Evolutionary conservation across 2,888 invertebrate species (phyloP).

Genomic region (Heliconius charithonia): DNA sequence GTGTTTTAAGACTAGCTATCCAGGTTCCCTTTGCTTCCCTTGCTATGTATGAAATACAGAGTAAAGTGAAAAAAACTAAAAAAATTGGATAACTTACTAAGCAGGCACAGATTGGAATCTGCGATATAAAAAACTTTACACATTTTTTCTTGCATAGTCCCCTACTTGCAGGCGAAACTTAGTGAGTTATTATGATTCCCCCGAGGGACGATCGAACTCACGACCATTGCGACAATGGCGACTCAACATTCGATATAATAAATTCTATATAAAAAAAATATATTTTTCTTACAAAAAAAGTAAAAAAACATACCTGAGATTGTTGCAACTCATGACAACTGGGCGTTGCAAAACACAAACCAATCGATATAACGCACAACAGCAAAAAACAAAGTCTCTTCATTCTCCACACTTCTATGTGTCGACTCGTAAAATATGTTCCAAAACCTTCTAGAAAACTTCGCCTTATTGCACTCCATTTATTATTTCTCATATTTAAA

Average conservation of each 20-base stretch:
- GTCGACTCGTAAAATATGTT: not conserved
- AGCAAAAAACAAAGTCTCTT: slow-evolving; percentile 52
- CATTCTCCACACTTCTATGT: slow-evolving; percentile 52
- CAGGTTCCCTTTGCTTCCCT: too few relatives aligned
- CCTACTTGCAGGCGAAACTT: too few relatives aligned
- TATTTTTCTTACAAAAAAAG: not conserved
- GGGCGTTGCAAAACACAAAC: slow-evolving; percentile 59
- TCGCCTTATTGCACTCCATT: slow-evolving; percentile 34
- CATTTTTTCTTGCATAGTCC: not conserved
- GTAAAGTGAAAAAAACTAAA: too few relatives aligned
- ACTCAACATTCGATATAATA: too few relatives aligned
- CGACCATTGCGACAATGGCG: not conserved
- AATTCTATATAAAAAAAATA: too few relatives aligned
- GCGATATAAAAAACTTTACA: not conserved
- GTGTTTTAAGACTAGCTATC: too few relatives aligned
- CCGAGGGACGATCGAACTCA: not conserved
- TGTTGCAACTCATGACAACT: slow-evolving; percentile 62
- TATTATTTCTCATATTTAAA: slow-evolving; percentile 45
- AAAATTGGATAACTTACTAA: too few relatives aligned
- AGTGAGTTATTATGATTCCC: not conserved
- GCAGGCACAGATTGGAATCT: too few relatives aligned
- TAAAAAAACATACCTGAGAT: slow-evolving; percentile 63
- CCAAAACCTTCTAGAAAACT: slow-evolving; percentile 21
- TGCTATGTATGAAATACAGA: too few relatives aligned
- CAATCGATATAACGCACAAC: slow-evolving; percentile 58